These are phyloP conservation scores for Flabesymbios commensalis DNA, from an alignment of 2,888 invertebrate species.

Conservation along the genomic window DNA sequence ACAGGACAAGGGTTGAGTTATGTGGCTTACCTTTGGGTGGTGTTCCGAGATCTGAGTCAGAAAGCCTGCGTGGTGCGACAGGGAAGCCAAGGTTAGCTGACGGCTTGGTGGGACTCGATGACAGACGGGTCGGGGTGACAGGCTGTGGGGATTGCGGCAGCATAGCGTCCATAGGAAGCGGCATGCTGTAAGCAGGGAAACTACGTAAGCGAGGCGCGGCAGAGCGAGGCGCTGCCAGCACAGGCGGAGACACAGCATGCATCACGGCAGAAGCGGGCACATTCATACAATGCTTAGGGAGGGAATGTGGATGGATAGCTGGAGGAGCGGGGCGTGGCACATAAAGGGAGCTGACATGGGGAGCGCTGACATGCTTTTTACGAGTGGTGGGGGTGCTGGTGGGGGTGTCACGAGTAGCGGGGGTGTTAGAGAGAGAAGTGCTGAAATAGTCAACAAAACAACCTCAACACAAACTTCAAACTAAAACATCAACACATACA, in stretches of 20 bases:
- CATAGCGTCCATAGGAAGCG: conserved; percentile 50
- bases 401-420: no score
- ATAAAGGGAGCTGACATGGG: no score
- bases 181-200: conserved; percentile 53
- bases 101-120: conserved; percentile 66
- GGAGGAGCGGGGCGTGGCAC: no score
- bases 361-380: no score
- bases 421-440: no score
- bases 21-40: conserved; percentile 87
- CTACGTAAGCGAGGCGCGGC: background rate
- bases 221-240: background rate
- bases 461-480: no score
- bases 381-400: no score
- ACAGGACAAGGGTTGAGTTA: background rate
- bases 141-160: conserved; percentile 41
- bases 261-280: background rate
- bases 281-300: background rate
- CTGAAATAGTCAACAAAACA: no score
- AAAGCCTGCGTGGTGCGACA: conserved; percentile 7
- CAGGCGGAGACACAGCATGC: background rate
- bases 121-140: conserved; percentile 25
- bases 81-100: conserved; percentile 37
- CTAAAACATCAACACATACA: no score
- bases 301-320: background rate
- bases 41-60: conserved; percentile 87